Evolutionary conservation across 2,888 invertebrate species (phyloP), one percentile per base, ranked within the genome.

Genomic region (Drosophila robusta): DNA sequence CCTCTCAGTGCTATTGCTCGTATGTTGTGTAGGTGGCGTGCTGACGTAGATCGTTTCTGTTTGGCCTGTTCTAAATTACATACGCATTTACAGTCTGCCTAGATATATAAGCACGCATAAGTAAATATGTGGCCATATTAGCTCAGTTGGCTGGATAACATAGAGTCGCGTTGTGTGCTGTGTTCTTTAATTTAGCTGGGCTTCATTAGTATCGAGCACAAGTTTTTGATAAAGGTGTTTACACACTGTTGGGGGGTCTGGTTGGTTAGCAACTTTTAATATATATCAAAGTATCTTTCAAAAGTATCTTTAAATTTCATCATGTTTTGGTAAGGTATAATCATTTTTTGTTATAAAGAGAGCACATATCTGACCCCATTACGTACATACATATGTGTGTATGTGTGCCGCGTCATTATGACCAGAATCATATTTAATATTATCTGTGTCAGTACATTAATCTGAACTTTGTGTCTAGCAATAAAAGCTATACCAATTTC

Each of bases 31-130:
- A 52, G 56, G 52, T 61, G 60, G 49, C 51, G 8, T 70, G 78
- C 69, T 81, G 79, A 78, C 78, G 71, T 78, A 50, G 64, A 69
- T 62, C 42, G 18, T 45, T 45, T 62, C 32, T n/a, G 22, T 55
- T 46, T 26, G 5, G 12, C 34, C 34, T 55, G 5, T 2, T 45
- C 9, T 16, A 14, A 32, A 36, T 11, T 29, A 24, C 5, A 14
- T 14, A 49, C n/a, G 16, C 9, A 26, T 12, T 18, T 24, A 9
- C 7, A 18, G 16, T 11, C 29, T 16, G 16, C 4, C 4, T 44
- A 18, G 18, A 18, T 18, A 22, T 18, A 22, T 42, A n/a, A 18
- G 3, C 9, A 29, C 12, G 4, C 4, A 42, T 4, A 44, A 24
- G 47, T 3, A 14, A 18, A 42, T 9, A 12, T 39, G 29, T 14